phyloP scores from a whole-genome alignment of 1,140 invertebrate genomes.

The Drosophila paulistorum region DNA sequence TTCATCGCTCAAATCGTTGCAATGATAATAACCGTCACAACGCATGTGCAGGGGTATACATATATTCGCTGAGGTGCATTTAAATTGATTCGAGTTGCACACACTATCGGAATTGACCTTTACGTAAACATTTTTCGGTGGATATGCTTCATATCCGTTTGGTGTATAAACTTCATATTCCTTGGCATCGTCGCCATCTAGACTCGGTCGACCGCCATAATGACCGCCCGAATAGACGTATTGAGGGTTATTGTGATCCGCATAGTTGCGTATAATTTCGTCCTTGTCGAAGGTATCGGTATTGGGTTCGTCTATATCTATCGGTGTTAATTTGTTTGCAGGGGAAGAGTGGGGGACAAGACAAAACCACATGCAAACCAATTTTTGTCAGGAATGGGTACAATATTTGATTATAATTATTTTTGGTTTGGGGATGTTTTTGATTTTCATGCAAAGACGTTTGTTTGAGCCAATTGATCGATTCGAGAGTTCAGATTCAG shows the following conservation, averaged over 20 bases:
- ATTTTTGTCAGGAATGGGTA: constrained; percentile 1
- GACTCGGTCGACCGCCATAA: not conserved
- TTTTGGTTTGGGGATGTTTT: constrained; percentile 17
- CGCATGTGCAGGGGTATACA: constrained; percentile 88
- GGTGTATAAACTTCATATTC: constrained; percentile 60
- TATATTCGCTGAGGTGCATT: constrained; percentile 83
- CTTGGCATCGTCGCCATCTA: constrained; percentile 44
- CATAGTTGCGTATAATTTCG: constrained; percentile 64
- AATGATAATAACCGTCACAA: constrained; percentile 90
- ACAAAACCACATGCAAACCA: constrained; percentile 59
- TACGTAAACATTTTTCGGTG: constrained; percentile 43
- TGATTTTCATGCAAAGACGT: constrained; percentile 59
- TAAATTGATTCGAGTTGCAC: constrained; percentile 82
- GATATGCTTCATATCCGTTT: not conserved
- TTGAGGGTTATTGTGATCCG: constrained; percentile 13
- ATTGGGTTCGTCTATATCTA: constrained; percentile 23
- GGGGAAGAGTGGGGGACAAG: not conserved
- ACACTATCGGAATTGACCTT: constrained; percentile 55
- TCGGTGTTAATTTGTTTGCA: constrained; percentile 1
- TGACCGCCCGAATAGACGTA: not conserved
- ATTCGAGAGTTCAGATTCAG: constrained; percentile 5
- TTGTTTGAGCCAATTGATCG: constrained; percentile 43
- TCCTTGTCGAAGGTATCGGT: constrained; percentile 50
- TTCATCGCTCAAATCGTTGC: constrained; percentile 90
- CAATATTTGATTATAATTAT: constrained; percentile 6